These are phyloP conservation scores for Salvelinus sp. DNA, from an alignment of 2,113 vertebrate species.

Conservation along the genomic window DNA sequence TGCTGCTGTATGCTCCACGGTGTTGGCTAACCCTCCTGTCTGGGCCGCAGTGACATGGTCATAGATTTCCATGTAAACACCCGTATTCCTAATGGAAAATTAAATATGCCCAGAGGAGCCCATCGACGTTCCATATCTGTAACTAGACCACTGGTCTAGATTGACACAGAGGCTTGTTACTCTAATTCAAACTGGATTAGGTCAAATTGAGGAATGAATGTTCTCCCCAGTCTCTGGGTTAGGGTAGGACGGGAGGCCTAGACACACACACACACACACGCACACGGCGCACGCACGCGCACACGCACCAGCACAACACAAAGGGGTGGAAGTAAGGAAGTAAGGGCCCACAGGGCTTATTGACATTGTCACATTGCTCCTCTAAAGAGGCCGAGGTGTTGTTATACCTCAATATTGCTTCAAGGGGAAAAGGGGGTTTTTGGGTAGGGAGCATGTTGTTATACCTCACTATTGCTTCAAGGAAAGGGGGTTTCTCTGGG, in stretches of 20 bases:
- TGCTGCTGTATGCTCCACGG: conserved; percentile 65
- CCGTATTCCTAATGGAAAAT: conserved; percentile 75
- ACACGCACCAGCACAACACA: no score
- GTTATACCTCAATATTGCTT: no score
- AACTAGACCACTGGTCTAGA: conserved; percentile 67
- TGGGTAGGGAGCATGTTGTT: no score
- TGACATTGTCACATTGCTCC: no score
- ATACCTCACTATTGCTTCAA: no score
- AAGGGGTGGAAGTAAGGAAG: no score
- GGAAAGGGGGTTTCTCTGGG: no score
- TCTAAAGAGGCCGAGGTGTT: no score
- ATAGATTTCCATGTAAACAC: conserved; percentile 75
- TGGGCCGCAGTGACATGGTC: conserved; percentile 70
- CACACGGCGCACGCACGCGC: background rate
- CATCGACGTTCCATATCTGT: conserved; percentile 71
- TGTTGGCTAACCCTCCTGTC: conserved; percentile 63
- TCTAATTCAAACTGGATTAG: conserved; percentile 77
- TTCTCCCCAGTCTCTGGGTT: conserved; percentile 48
- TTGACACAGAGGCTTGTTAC: conserved; percentile 72
- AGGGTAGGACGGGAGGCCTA: background rate
- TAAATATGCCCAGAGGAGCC: conserved; percentile 74
- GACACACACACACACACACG: background rate
- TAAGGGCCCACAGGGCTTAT: no score
- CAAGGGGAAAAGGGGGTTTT: no score
- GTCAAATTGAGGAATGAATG: conserved; percentile 75